Conservation (phyloP, 2,888 invertebrate genomes). For the Philereme vetulata region DNA sequence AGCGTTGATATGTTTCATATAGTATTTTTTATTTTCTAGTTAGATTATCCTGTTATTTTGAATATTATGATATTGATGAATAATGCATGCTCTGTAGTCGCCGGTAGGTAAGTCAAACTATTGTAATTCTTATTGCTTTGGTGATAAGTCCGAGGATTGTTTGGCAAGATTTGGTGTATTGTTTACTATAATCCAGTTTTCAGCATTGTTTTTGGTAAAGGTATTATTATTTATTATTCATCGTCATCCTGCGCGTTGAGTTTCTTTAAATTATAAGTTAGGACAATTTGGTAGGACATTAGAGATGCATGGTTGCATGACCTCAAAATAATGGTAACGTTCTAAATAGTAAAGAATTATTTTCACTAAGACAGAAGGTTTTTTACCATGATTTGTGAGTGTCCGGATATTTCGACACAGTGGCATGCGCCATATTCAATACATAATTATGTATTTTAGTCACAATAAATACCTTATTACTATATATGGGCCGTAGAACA, state of each 20-base stretch:
- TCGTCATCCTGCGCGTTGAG: constrained; percentile 43
- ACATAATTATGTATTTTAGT: too few species aligned
- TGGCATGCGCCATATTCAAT: too few species aligned
- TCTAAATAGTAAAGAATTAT: too few species aligned
- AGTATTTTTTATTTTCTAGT: constrained; percentile 35
- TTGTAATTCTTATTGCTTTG: constrained; percentile 21
- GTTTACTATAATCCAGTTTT: constrained; percentile 33
- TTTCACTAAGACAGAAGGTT: too few species aligned
- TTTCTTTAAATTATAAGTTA: neutral
- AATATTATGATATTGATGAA: constrained; percentile 23
- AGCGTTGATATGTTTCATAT: constrained; percentile 42
- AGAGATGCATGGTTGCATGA: constrained; percentile 37
- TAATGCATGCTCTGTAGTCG: constrained; percentile 33
- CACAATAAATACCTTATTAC: too few species aligned
- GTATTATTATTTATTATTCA: constrained; percentile 64
- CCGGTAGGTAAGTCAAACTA: constrained; percentile 4
- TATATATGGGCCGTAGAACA: too few species aligned
- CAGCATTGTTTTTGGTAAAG: constrained; percentile 67
- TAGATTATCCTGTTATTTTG: constrained; percentile 29
- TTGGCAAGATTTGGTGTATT: constrained; percentile 17
- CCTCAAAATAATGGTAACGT: neutral
- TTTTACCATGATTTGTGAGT: too few species aligned
- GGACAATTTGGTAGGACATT: neutral
- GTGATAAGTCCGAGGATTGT: constrained; percentile 15
- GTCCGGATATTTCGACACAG: too few species aligned